Percentiles rank a stretch among this genome's conserved stretches.
Evolutionary conservation across 2,888 invertebrate species (phyloP).

Genomic region (Petrolisthes cinctipes): DNA sequence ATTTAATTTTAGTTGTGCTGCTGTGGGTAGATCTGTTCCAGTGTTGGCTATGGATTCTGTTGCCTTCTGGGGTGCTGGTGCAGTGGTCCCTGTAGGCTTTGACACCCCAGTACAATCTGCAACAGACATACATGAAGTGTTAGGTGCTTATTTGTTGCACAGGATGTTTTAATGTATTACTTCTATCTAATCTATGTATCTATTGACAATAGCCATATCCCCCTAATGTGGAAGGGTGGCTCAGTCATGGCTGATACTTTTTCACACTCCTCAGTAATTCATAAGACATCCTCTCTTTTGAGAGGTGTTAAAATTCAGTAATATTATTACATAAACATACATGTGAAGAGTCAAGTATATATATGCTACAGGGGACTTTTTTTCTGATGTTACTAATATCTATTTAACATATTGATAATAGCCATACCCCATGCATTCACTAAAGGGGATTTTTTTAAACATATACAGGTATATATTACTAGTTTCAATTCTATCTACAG

Average conservation of each 20-base stretch:
- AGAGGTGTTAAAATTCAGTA: background rate
- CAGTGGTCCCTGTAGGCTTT: background rate
- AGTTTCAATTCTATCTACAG: no score
- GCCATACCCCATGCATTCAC: background rate
- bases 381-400: background rate
- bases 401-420: background rate
- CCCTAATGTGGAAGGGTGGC: background rate
- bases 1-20: no score
- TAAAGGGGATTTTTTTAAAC: no score
- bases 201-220: slow-evolving; percentile 1
- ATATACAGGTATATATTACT: no score
- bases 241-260: background rate
- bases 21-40: background rate
- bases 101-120: background rate
- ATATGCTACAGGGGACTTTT: background rate
- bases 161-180: background rate
- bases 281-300: background rate
- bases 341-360: background rate
- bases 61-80: background rate
- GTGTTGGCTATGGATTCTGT: background rate
- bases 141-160: background rate
- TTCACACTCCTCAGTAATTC: background rate
- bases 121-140: no score
- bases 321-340: background rate
- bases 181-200: background rate